Evolutionary conservation across 2,797 vertebrate genomes (phyloP).

Genomic region (Cyclopterus lumpus): DNA sequence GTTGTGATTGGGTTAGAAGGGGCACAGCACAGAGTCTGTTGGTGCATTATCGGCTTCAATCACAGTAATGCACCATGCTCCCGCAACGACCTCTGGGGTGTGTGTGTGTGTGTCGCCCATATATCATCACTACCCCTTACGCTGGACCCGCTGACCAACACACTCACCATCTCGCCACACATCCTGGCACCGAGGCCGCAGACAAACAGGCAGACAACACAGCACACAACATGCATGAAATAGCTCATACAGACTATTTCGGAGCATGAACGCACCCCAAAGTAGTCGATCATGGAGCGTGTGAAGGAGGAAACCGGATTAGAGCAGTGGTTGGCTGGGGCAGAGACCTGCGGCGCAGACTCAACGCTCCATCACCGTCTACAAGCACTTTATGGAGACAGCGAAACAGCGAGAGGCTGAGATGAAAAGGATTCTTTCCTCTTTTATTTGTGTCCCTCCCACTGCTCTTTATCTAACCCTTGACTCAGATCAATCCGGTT

Average conservation of each 20-base stretch:
- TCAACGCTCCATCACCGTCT: constrained; percentile 50
- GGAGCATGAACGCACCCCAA: constrained; percentile 58
- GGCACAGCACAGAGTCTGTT: constrained; percentile 66
- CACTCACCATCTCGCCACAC: constrained; percentile 20
- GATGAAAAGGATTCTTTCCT: constrained; percentile 65
- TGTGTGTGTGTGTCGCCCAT: constrained; percentile 44
- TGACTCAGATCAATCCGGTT: constrained; percentile 72
- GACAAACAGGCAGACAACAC: constrained; percentile 41
- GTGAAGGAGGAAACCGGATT: constrained; percentile 73
- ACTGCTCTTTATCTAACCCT: constrained; percentile 73
- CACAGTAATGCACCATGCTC: constrained; percentile 75
- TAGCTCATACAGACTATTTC: constrained; percentile 57
- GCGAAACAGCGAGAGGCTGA: constrained; percentile 48
- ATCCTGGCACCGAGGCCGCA: constrained; percentile 18
- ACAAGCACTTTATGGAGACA: constrained; percentile 54
- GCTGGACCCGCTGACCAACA: constrained; percentile 55
- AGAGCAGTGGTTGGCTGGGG: constrained; percentile 56
- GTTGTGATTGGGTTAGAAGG: constrained; percentile 75
- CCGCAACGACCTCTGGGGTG: constrained; percentile 66
- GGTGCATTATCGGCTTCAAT: constrained; percentile 78
- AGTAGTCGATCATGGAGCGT: constrained; percentile 60
- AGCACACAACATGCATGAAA: constrained; percentile 61
- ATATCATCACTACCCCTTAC: constrained; percentile 64
- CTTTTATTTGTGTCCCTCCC: constrained; percentile 62
- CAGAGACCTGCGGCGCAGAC: constrained; percentile 57